phyloP scores from a whole-genome alignment of 2,113 vertebrate species.

The Indicator indicator region DNA sequence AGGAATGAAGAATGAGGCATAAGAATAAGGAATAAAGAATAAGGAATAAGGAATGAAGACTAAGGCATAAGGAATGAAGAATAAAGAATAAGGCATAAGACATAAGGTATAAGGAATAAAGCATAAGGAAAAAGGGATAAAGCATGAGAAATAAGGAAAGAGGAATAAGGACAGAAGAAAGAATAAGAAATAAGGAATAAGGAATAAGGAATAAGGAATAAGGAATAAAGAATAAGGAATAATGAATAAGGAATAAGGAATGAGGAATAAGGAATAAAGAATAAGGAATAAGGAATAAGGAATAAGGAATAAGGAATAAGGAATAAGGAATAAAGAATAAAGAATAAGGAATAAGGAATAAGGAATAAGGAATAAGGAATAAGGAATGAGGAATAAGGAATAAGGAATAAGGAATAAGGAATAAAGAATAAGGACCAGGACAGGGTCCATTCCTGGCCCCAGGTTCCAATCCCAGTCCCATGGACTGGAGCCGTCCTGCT shows the following conservation, averaged over 20 bases:
- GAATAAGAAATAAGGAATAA: no score
- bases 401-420: background rate
- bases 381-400: no score
- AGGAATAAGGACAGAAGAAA: background rate
- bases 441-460: background rate
- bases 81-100: background rate
- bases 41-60: background rate
- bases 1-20: background rate
- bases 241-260: no score
- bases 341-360: no score
- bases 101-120: background rate
- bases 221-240: no score
- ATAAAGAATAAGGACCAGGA: background rate
- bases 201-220: background rate
- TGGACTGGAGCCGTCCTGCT: background rate
- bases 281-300: background rate
- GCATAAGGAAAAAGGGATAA: background rate
- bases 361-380: background rate
- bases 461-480: background rate
- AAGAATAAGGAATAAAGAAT: background rate
- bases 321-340: background rate
- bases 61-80: background rate
- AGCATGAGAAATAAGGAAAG: no score
- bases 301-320: background rate
- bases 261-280: background rate